Percentiles rank a stretch among this genome's conserved stretches.
Evolutionary conservation across 2,888 invertebrate genomes (phyloP).

Genomic region (Prenolepis imparis): DNA sequence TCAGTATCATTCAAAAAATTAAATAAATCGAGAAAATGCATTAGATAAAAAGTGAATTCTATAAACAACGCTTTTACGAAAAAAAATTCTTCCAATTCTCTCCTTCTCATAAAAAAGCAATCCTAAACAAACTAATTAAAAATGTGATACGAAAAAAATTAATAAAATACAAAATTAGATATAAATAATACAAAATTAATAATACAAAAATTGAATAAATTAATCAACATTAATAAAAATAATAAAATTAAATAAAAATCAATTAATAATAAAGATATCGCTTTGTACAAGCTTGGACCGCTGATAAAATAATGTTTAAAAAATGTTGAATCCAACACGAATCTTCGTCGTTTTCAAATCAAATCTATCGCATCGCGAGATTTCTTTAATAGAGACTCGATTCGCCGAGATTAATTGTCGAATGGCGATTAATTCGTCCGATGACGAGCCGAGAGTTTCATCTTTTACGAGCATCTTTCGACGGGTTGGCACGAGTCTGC

Average conservation of each 20-base stretch:
- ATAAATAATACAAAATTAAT: too few species aligned
- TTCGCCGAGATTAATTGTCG: slow-evolving; percentile 58
- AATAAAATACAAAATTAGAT: too few species aligned
- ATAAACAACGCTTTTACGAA: neutral
- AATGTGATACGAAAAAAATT: too few species aligned
- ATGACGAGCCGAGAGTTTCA: slow-evolving; percentile 71
- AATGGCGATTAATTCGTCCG: slow-evolving; percentile 74
- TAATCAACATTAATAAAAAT: too few species aligned
- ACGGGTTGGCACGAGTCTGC: slow-evolving; percentile 60
- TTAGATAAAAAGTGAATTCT: neutral
- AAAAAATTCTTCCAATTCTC: neutral
- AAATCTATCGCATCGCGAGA: slow-evolving; percentile 64
- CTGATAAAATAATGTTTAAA: too few species aligned
- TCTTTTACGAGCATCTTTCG: slow-evolving; percentile 71
- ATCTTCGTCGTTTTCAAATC: slow-evolving; percentile 3
- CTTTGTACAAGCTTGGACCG: too few species aligned
- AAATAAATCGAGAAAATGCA: neutral
- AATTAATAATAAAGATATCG: too few species aligned
- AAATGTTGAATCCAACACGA: slow-evolving; percentile 9
- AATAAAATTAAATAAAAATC: too few species aligned
- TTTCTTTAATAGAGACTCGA: slow-evolving; percentile 65
- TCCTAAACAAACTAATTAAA: too few species aligned
- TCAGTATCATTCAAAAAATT: neutral
- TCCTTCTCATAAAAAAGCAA: too few species aligned
- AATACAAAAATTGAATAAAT: too few species aligned